Base-by-base conservation (phyloP, 1,140 invertebrate genomes). In the Drosophila athabasca region DNA sequence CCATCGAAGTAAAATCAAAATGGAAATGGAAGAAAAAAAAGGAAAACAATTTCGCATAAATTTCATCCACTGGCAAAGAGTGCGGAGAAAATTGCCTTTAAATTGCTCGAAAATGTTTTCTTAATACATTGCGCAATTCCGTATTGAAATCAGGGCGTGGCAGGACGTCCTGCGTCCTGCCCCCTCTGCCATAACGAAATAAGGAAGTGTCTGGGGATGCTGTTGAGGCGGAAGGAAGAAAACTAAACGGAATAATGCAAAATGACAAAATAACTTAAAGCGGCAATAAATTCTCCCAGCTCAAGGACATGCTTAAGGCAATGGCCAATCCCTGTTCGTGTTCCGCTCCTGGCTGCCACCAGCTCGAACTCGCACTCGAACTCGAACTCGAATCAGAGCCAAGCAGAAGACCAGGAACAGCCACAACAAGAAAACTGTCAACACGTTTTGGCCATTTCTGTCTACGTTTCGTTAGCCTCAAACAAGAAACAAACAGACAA, bases 221-320 rank as follows among this genome's bases (percentile, higher is more conserved):
- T 11, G 31, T 2, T 35, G 11, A 43, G 17, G 11, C 46, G 6
- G 17, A 43, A 35, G 46, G 22, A 7, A 45, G 50, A 62, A 45
- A 70, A 76, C 57, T 70, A 70, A 77, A 77, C 75, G 50, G 71
- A 76, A 77, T 77, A 77, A 76, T 77, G 73, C 73, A 77, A 68
- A 22, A 77, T 76, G 75, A 77, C 75, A 76, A 77, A 77, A 76
- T 77, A 77, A 77, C 75, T 77, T 77, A 77, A 77, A 76, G 75
- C 60, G 55, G 54, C 73, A 41, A 77, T 77, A 77, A 77, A 77
- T 74, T 77, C 57, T 76, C 46, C 64, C 70, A 71, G 73, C 73
- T 77, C 75, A 77, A 77, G 75, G 75, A 77, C 75, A 76, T 77
- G 73, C 70, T 75, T 65, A 73, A 73, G 67, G 58, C 67, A 55